A percentile compares a stretch with the other conserved stretches of the same genome.
These are phyloP conservation scores for Drosophila aldrichi DNA, from an alignment of 2,888 invertebrate genomes.

Conservation along the genomic window DNA sequence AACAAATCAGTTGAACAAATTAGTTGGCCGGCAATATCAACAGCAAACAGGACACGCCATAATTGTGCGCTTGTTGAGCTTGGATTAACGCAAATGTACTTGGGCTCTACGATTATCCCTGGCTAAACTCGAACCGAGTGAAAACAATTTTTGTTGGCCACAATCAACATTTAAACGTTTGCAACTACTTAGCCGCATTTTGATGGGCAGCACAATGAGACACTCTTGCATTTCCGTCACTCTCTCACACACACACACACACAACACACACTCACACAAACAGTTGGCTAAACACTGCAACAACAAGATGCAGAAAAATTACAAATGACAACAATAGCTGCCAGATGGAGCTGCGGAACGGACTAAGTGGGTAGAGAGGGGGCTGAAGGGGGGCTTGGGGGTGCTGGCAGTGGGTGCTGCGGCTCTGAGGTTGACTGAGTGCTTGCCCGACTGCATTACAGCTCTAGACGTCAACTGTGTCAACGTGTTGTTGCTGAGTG, in stretches of 20 bases:
- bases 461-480: conserved; percentile 73
- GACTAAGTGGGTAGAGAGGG: not conserved
- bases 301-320: conserved; percentile 55
- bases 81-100: not conserved
- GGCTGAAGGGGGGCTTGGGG: not conserved
- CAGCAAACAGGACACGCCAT: conserved; percentile 14
- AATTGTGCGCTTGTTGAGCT: conserved; percentile 18
- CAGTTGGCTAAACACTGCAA: conserved; percentile 66
- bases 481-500: conserved; percentile 34
- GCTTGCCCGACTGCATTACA: conserved; percentile 71
- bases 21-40: conserved; percentile 11
- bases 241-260: conserved; percentile 21
- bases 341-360: not conserved
- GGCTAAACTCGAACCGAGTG: conserved; percentile 19
- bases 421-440: conserved; percentile 73
- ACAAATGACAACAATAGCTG: conserved; percentile 55
- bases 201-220: conserved; percentile 65
- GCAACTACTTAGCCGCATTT: conserved; percentile 66
- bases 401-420: not conserved
- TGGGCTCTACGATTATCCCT: not conserved
- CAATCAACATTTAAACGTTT: conserved; percentile 72
- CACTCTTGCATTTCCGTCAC: conserved; percentile 74
- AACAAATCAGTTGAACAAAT: conserved; percentile 32
- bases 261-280: conserved; percentile 34
- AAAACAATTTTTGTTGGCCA: conserved; percentile 50